phyloP scores from a whole-genome alignment of 1,140 invertebrate genomes.

The Musca vetustissima region DNA sequence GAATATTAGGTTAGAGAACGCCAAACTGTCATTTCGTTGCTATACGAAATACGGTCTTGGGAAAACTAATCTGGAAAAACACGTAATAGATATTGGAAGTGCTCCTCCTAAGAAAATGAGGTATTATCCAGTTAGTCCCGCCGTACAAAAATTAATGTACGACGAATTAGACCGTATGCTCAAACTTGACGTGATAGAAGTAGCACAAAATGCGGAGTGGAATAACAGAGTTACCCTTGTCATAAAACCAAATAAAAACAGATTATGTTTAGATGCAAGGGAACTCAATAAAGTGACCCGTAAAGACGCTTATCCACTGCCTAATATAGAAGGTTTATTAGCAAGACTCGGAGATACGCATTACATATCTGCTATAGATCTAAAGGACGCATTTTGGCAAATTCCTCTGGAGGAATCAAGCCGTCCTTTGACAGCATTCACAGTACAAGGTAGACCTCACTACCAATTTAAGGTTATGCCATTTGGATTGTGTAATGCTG shows the following conservation, averaged over 20 bases:
- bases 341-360: neutral
- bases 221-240: neutral
- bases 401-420: neutral
- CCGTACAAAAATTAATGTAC: neutral
- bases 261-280: conserved; percentile 52
- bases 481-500: neutral
- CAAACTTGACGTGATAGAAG: neutral
- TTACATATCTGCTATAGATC: neutral
- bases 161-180: neutral
- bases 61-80: neutral
- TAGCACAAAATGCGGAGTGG: neutral
- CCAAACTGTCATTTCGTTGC: neutral
- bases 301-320: conserved; percentile 30
- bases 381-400: neutral
- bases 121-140: neutral
- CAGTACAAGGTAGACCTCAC: neutral
- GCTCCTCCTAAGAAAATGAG: neutral
- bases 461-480: neutral
- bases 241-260: conserved; percentile 13
- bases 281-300: conserved; percentile 44
- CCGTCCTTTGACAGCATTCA: neutral
- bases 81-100: neutral
- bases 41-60: neutral
- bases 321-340: neutral
- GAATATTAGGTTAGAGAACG: neutral